Base-by-base conservation (phyloP, 1,140 invertebrate species). In the Drosophila miranda region DNA sequence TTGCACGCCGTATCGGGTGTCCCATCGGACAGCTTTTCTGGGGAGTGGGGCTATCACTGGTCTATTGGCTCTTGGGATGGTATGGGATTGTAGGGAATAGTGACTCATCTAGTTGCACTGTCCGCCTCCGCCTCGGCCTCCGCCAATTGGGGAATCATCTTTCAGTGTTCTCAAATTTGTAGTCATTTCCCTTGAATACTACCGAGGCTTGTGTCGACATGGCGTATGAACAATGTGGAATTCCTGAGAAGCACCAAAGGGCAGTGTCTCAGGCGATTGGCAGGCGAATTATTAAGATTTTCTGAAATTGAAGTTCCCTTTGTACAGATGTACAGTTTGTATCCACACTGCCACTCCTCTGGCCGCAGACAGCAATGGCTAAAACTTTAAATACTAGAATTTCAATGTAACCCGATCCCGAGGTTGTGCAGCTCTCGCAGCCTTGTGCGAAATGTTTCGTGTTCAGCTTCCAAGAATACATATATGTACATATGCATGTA, bases 171-270 rank as follows among this genome's bases (percentile, higher is more conserved):
- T 56, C 64, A 63, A 48, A 69, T 44, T 50, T 63, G 43, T 63
- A 44, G 60, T 21, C 55, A 60, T 26, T 70, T 69, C 42, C 66
- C 48, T 44, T 13, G 64, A 70, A 70, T 50, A 66, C 58, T 52
- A 7, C 34, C 45, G 71, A 68, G 59, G 59, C 71, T 59, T 69
- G 51, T 60, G 76, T 58, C 76, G 64, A 80, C 81, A 76, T 86
- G 80, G 74, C 80, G 80, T 80, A 83, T 83, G 80, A 84, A 77
- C 75, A 83, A 84, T 80, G 68, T 59, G n/a, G 45, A 62, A 76
- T 83, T 83, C 79, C 63, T 45, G 38, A 41, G 76, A 83, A 83
- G 58, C 58, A 79, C 4, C 23, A 26, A 26, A 26, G 23, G 0
- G 23, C 23, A 26, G 23, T 26, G 23, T 26, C 23, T 26, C 23